Percentiles rank a stretch among this genome's conserved stretches.
Conservation (phyloP, 2,888 invertebrate genomes). For the Lasiommata megera region DNA sequence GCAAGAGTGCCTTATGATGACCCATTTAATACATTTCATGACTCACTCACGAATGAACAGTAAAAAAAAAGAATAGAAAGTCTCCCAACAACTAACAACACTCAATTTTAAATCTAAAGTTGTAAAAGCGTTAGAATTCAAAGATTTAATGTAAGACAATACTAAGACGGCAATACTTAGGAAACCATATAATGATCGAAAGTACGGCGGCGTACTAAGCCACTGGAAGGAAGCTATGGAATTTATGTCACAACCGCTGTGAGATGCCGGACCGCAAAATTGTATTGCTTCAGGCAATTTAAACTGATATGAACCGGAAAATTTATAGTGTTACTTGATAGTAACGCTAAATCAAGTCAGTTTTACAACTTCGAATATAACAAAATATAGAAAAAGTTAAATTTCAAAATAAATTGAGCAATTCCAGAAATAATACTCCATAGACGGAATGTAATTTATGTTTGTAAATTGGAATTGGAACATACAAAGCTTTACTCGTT, state of each 20-base stretch:
- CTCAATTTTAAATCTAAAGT: too few species aligned
- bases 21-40: neutral
- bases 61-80: neutral
- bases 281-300: constrained; percentile 23
- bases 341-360: neutral
- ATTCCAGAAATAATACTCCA: too few species aligned
- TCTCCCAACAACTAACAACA: too few species aligned
- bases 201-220: constrained; percentile 15
- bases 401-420: too few species aligned
- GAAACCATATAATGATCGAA: constrained; percentile 24
- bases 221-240: constrained; percentile 29
- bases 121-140: neutral
- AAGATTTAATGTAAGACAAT: constrained; percentile 16
- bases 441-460: too few species aligned
- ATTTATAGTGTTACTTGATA: neutral
- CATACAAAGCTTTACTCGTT: too few species aligned
- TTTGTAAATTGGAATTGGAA: too few species aligned
- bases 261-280: constrained; percentile 34
- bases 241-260: constrained; percentile 42
- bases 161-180: constrained; percentile 15
- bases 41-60: neutral
- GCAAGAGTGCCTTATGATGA: neutral
- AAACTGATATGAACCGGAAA: neutral
- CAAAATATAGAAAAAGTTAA: too few species aligned
- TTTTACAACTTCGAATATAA: too few species aligned